Conservation (phyloP, 1,140 invertebrate genomes). For the Helicoverpa zea region DNA sequence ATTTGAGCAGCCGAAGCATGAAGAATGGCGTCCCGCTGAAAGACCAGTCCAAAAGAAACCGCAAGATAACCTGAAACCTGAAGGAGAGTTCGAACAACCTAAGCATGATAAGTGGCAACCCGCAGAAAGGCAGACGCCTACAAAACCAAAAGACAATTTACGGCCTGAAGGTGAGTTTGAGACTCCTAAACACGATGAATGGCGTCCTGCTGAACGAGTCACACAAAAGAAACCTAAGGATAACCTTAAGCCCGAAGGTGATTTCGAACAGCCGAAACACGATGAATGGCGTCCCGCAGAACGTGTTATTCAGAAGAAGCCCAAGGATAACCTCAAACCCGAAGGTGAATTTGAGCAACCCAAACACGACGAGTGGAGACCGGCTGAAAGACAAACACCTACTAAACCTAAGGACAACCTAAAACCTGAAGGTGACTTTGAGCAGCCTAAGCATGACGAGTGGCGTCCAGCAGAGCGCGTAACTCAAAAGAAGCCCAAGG, state of each 20-base stretch:
- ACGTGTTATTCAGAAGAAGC: constrained; percentile 78
- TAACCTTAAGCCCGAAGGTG: constrained; percentile 89
- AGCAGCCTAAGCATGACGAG: constrained; percentile 40
- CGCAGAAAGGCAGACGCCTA: constrained; percentile 70
- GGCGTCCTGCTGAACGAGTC: constrained; percentile 75
- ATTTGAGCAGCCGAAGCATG: constrained; percentile 85
- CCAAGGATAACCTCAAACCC: constrained; percentile 85
- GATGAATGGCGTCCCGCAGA: constrained; percentile 81
- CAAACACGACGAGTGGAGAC: constrained; percentile 65
- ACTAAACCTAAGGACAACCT: constrained; percentile 41
- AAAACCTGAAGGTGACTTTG: constrained; percentile 36
- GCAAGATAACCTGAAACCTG: constrained; percentile 88
- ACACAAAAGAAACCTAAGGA: constrained; percentile 72
- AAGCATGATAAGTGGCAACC: constrained; percentile 79
- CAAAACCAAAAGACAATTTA: constrained; percentile 85
- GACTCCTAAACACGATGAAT: constrained; percentile 69
- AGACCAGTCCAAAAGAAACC: constrained; percentile 75
- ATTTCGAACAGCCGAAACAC: constrained; percentile 87
- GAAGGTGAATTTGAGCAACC: constrained; percentile 89
- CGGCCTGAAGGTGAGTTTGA: constrained; percentile 87
- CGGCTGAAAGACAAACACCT: constrained; percentile 34
- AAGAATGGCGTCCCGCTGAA: constrained; percentile 81
- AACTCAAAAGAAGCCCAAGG: constrained; percentile 61
- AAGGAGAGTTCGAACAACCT: constrained; percentile 88
- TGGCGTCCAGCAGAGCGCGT: constrained; percentile 55